Conservation (phyloP, 2,113 vertebrate species). For the Misgurnus anguillicaudatus region DNA sequence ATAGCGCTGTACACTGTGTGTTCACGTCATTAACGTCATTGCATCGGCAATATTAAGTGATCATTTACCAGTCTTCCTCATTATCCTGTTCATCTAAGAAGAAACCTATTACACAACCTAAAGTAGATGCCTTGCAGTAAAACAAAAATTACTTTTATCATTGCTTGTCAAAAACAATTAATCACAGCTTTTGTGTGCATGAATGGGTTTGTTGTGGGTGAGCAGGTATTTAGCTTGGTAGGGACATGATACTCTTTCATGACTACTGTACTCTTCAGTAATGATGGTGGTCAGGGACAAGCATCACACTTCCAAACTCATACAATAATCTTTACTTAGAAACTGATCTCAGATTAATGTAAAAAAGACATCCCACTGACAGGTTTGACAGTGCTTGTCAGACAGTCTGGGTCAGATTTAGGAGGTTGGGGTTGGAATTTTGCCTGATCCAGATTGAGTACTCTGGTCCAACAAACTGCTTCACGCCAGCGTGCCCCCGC, state of each 20-base stretch:
- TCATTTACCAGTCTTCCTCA: too few relatives aligned
- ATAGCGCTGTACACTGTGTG: too few relatives aligned
- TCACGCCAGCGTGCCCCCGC: background rate
- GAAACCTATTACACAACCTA: conserved; percentile 29
- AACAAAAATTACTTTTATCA: conserved; percentile 31
- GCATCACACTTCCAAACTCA: background rate
- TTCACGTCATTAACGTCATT: too few relatives aligned
- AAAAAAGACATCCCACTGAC: background rate
- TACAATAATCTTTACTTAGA: background rate
- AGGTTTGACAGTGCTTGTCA: background rate
- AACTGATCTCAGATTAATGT: background rate
- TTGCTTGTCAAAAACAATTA: conserved; percentile 37
- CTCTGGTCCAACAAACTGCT: background rate
- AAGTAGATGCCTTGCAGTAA: background rate
- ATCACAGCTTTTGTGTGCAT: conserved; percentile 7
- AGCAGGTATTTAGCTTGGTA: background rate
- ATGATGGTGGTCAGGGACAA: background rate
- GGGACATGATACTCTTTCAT: background rate
- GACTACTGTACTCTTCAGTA: background rate
- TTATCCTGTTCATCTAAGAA: background rate
- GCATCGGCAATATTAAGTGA: too few relatives aligned
- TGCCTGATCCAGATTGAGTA: conserved; percentile 29
- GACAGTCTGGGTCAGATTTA: background rate
- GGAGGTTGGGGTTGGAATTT: background rate
- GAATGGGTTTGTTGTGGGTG: background rate